Base-by-base conservation (phyloP, 1,140 invertebrate species). In the Daktulosphaira vitifoliae region DNA sequence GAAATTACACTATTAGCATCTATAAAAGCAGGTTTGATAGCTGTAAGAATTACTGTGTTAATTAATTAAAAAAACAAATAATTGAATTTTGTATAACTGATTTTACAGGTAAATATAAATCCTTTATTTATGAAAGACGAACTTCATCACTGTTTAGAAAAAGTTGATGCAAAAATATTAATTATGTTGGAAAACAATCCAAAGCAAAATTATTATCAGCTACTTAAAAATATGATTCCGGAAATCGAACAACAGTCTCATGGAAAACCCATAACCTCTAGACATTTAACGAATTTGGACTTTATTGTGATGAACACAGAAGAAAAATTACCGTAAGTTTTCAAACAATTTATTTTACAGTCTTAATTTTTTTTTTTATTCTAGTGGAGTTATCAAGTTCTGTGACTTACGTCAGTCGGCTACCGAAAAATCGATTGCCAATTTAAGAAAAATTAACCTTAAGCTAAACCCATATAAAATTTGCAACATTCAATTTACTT, bases 401-500 rank as follows among this genome's bases (percentile, higher is more conserved):
- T 69, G 78, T 5, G 81, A 85, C n/a, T 69, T 88, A 0, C 72
- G 80, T 16, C 68, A 75, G 22, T 66, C 74, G 46, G 71, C 77
- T 20, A 73, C 74, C 23, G 42, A 68, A 7, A 62, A 70, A 26
- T 66, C 69, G 6, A 56, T 74, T 1, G 67, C 71, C 29, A 68
- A 72, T 22, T 73, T 82, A 25, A 66, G 76, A 65, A 72, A 77
- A 46, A 65, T 80, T 9, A 75, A 80, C 68, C 68, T 74, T 49
- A 71, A 74, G 15, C 75, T 90, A 3, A 81, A 81, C 52, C 82
- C 87, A 11, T 81, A 87, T 70, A 81, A 83, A 20, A 80, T 83
- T 1, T 83, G 81, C 65, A 86, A 89, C 71, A 85, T 95, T 69
- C 89, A 92, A 71, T 93, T 94, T 69, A 94, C 92, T 1, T 95